Evolutionary conservation across 2,888 invertebrate genomes (phyloP).

Genomic region (Acanthosepion pharaonis): DNA sequence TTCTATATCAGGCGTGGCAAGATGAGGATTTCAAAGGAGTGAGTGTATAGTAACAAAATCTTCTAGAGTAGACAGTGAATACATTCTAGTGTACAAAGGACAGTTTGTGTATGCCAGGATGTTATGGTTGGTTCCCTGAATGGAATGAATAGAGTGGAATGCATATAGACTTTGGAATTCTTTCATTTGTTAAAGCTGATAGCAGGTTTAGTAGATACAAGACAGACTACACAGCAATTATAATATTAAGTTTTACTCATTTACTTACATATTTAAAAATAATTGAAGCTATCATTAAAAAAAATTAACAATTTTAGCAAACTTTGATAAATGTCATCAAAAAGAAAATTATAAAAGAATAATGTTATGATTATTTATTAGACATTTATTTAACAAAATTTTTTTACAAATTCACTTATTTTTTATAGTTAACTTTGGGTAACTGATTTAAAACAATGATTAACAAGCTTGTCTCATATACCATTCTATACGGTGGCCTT

Average conservation of each 20-base stretch:
- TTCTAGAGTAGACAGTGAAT: not conserved
- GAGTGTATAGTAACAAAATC: not conserved
- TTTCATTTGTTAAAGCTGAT: not conserved
- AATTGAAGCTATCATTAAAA: too few relatives aligned
- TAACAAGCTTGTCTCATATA: not conserved
- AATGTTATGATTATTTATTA: too few relatives aligned
- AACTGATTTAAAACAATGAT: not conserved
- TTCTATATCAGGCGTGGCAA: not conserved
- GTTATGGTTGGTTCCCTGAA: not conserved
- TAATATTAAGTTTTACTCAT: too few relatives aligned
- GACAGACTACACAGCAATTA: not conserved
- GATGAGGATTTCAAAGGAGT: not conserved
- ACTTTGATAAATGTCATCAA: too few relatives aligned
- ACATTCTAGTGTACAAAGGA: not conserved
- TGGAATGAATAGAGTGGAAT: conserved; percentile 15
- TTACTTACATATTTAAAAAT: too few relatives aligned
- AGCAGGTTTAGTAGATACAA: not conserved
- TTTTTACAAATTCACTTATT: too few relatives aligned
- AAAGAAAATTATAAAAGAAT: too few relatives aligned
- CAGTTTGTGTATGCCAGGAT: not conserved
- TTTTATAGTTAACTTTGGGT: not conserved
- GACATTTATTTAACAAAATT: too few relatives aligned
- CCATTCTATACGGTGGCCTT: not conserved
- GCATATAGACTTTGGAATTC: conserved; percentile 17
- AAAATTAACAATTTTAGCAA: too few relatives aligned